Conservation (phyloP, 2,113 vertebrate species). For the Datnioides undecimradiatus region DNA sequence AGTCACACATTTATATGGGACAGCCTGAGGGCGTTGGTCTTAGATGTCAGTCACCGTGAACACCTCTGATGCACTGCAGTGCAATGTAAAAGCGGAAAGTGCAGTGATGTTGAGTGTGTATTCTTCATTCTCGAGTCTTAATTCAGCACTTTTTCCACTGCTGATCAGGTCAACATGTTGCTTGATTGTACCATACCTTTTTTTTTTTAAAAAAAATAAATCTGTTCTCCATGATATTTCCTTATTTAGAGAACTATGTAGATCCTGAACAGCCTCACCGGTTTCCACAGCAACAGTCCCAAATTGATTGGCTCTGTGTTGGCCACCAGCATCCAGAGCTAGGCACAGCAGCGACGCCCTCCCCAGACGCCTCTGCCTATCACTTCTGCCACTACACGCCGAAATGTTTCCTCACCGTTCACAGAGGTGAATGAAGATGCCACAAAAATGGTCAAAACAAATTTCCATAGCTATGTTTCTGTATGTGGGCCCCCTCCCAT, state of each 20-base stretch:
- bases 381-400: conserved; percentile 74
- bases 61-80: neutral
- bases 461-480: too few species aligned
- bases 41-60: neutral
- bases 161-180: neutral
- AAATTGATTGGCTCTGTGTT: conserved; percentile 41
- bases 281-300: conserved; percentile 18
- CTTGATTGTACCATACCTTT: neutral
- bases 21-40: neutral
- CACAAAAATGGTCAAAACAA: neutral
- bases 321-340: conserved; percentile 62
- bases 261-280: conserved; percentile 61
- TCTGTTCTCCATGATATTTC: neutral
- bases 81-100: too few species aligned
- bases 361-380: conserved; percentile 45
- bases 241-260: conserved; percentile 41
- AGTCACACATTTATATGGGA: conserved; percentile 61
- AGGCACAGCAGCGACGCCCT: conserved; percentile 20
- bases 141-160: neutral
- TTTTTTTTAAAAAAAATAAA: too few species aligned
- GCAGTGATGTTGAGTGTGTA: too few species aligned
- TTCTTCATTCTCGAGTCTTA: too few species aligned
- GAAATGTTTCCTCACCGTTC: conserved; percentile 71
- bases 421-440: conserved; percentile 61
- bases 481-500: neutral